A percentile compares a stretch with the other conserved stretches of the same genome.
These are phyloP conservation scores for Eonycteris spelaea DNA, from an alignment of 2,113 vertebrate genomes.

Conservation along the genomic window DNA sequence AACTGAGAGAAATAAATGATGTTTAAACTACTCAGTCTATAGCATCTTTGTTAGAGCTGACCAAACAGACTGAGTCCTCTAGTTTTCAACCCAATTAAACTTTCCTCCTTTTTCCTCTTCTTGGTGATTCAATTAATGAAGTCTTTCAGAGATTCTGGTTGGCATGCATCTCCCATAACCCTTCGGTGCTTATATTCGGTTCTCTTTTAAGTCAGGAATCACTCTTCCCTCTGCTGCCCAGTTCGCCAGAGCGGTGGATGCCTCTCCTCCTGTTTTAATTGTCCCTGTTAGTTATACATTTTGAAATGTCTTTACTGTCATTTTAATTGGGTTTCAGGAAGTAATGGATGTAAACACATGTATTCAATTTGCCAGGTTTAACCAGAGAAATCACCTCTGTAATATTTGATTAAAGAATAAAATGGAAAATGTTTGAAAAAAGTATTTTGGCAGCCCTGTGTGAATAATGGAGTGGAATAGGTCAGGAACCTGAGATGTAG, in stretches of 20 bases:
- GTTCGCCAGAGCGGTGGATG: neutral
- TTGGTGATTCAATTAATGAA: neutral
- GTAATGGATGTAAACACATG: constrained; percentile 16
- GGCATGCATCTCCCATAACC: neutral
- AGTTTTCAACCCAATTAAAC: neutral
- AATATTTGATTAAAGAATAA: constrained; percentile 41
- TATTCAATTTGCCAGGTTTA: constrained; percentile 14
- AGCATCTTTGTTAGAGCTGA: neutral
- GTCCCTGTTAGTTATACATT: neutral
- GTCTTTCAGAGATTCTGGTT: neutral
- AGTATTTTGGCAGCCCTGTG: constrained; percentile 40
- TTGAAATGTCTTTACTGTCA: neutral
- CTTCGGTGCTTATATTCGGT: fast-evolving
- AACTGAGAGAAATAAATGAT: neutral
- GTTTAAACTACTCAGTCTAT: neutral
- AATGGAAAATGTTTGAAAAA: constrained; percentile 28
- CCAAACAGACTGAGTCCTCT: neutral
- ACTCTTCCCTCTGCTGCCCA: no score
- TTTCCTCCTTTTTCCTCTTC: neutral
- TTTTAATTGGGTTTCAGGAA: constrained; percentile 30
- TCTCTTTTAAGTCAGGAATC: neutral
- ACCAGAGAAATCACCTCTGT: constrained; percentile 37
- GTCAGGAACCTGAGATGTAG: neutral
- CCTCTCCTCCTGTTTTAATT: neutral
- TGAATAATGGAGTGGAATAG: constrained; percentile 21